These are phyloP conservation scores for Formicarius rufipectus DNA, from an alignment of 2,113 vertebrate species.

Conservation along the genomic window DNA sequence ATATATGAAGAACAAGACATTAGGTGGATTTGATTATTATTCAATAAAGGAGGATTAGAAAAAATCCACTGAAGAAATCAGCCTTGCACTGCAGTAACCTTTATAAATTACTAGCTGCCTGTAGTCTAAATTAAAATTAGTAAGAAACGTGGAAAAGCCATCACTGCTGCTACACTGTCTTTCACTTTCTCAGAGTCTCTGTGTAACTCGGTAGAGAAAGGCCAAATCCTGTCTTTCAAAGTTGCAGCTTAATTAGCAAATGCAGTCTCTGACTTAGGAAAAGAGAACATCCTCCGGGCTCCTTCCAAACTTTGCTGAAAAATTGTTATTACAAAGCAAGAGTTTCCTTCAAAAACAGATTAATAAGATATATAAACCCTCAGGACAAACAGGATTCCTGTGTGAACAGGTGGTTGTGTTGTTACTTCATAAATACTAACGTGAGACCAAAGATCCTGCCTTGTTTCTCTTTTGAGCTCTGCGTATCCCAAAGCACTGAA, in stretches of 20 bases:
- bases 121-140: background rate
- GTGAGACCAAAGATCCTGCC: background rate
- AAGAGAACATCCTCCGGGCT: background rate
- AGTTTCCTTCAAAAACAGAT: background rate
- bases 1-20: background rate
- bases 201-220: background rate
- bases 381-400: background rate
- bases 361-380: background rate
- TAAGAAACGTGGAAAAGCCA: background rate
- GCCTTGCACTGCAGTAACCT: background rate
- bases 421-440: background rate
- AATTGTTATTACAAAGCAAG: background rate
- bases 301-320: background rate
- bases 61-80: background rate
- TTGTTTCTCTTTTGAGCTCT: background rate
- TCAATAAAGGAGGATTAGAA: background rate
- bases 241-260: background rate
- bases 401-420: rapidly evolving
- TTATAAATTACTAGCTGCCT: background rate
- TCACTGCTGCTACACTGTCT: background rate
- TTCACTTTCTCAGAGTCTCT: background rate
- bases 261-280: background rate
- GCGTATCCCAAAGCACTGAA: background rate
- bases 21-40: background rate
- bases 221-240: background rate